Conservation (phyloP, 37 sponge, comb jelly and placozoan species). For the Eunapius fragilis region DNA sequence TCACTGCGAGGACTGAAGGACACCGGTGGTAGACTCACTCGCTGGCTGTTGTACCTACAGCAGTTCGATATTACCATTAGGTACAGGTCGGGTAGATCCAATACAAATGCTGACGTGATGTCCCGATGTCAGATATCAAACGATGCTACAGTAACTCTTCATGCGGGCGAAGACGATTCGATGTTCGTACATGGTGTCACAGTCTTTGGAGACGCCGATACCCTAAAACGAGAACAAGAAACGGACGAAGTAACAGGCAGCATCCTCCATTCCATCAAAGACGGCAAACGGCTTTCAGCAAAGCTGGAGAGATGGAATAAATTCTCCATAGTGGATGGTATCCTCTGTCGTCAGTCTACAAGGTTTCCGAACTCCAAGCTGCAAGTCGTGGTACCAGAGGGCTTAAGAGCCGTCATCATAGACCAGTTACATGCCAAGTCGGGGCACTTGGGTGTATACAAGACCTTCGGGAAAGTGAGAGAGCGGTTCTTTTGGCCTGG, state of each 20-base stretch:
- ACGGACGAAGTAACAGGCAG: neutral
- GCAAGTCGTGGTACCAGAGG: conserved; percentile 9
- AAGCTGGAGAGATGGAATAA: neutral
- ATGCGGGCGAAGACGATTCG: neutral
- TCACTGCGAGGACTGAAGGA: conserved; percentile 19
- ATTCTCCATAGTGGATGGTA: neutral
- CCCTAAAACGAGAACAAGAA: neutral
- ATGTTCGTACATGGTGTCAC: neutral
- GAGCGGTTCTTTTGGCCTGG: conserved; percentile 36
- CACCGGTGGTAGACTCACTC: conserved; percentile 10
- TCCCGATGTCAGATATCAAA: neutral
- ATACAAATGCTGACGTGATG: conserved; percentile 23
- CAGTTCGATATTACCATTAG: conserved; percentile 9
- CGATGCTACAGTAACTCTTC: neutral
- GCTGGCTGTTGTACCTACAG: conserved; percentile 22
- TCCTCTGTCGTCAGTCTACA: conserved; percentile 13
- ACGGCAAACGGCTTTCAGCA: neutral
- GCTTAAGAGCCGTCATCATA: neutral
- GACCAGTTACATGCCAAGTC: conserved; percentile 16
- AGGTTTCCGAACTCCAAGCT: neutral
- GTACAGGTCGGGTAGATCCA: conserved; percentile 14
- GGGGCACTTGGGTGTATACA: conserved; percentile 31
- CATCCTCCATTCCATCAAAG: neutral
- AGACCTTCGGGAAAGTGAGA: conserved; percentile 17
- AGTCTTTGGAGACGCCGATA: neutral